Conservation (phyloP, 2,113 vertebrate species). For the Phaethon lepturus region DNA sequence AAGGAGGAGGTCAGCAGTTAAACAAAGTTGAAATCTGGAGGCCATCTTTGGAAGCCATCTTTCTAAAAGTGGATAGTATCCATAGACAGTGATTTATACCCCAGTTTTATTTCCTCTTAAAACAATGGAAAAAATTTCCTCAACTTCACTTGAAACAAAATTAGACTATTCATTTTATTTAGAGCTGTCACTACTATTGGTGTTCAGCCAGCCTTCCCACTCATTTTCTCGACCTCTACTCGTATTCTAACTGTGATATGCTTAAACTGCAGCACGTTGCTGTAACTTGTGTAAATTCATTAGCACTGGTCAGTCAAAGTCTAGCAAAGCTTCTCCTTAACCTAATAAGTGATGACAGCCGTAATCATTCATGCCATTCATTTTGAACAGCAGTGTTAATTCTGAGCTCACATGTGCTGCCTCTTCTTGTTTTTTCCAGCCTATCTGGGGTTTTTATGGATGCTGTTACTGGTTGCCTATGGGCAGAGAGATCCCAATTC, state of each 20-base stretch:
- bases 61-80: not conserved
- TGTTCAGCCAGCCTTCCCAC: not conserved
- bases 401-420: not conserved
- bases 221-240: not conserved
- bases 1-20: not conserved
- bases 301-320: not conserved
- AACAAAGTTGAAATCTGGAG: not conserved
- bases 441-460: constrained; percentile 92
- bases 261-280: not conserved
- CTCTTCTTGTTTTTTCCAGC: constrained; percentile 71
- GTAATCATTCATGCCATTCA: not conserved
- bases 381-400: not conserved
- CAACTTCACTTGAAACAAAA: not conserved
- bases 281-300: not conserved
- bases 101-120: not conserved
- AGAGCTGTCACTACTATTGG: not conserved
- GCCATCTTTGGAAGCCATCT: not conserved
- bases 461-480: constrained; percentile 91
- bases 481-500: constrained; percentile 91
- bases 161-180: not conserved
- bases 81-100: not conserved
- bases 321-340: not conserved
- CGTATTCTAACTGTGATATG: not conserved
- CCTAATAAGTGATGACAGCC: not conserved
- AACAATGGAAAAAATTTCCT: not conserved